Evolutionary conservation across 2,113 vertebrate genomes (phyloP).

Genomic region (Chaenocephalus aceratus): DNA sequence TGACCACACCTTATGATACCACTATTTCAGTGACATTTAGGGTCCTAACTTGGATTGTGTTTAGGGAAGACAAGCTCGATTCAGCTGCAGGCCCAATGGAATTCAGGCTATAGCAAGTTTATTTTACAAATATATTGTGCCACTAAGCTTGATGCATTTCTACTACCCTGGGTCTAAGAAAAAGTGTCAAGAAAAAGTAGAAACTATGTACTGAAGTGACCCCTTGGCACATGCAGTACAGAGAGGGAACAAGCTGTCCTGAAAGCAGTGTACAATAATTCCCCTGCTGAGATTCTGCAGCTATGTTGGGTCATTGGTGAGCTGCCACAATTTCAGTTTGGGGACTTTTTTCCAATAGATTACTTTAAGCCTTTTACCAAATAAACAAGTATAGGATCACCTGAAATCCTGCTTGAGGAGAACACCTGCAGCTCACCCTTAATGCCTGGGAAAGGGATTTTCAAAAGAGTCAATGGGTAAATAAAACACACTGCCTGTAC

Average conservation of each 20-base stretch:
- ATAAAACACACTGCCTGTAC: conserved; percentile 13
- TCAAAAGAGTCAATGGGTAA: conserved; percentile 1
- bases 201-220: conserved; percentile 50
- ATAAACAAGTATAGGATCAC: conserved; percentile 40
- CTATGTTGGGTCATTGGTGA: conserved; percentile 55
- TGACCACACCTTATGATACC: neutral
- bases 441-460: conserved; percentile 9
- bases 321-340: conserved; percentile 50
- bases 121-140: conserved; percentile 16
- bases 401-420: conserved; percentile 24
- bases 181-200: conserved; percentile 40
- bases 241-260: conserved; percentile 57
- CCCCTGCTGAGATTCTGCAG: conserved; percentile 46
- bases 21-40: neutral
- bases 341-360: conserved; percentile 45
- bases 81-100: neutral
- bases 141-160: conserved; percentile 17
- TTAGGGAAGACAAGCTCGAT: neutral
- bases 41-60: neutral
- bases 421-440: neutral
- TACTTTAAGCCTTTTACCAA: conserved; percentile 45
- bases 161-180: conserved; percentile 17
- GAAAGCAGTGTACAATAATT: conserved; percentile 46
- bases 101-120: neutral
- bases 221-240: conserved; percentile 36